A percentile compares a stretch with the other conserved stretches of the same genome.
These are phyloP conservation scores for Chromis chromis DNA, from an alignment of 2,797 vertebrate species.

Conservation along the genomic window DNA sequence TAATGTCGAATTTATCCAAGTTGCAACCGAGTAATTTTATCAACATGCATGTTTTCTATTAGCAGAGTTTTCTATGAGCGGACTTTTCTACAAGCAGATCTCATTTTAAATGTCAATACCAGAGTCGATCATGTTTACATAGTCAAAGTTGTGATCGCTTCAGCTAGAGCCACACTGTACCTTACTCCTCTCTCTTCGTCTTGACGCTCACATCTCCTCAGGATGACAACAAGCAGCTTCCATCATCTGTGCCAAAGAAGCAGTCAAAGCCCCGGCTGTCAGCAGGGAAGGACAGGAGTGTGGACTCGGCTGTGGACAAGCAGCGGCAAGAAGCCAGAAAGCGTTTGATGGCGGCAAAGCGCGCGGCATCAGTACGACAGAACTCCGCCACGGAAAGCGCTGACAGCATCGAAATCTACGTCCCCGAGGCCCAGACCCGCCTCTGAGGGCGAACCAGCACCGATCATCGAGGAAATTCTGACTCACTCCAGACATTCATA, in stretches of 20 bases:
- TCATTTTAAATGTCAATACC: no score
- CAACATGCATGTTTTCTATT: no score
- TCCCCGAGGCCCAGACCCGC: constrained; percentile 98
- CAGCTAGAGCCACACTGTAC: not conserved
- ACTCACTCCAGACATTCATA: constrained; percentile 55
- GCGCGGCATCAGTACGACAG: constrained; percentile 95
- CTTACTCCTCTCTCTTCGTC: constrained; percentile 13
- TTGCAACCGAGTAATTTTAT: no score
- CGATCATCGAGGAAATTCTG: constrained; percentile 36
- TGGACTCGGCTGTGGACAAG: constrained; percentile 92
- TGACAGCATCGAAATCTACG: constrained; percentile 99
- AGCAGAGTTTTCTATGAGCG: no score
- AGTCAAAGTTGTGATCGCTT: not conserved
- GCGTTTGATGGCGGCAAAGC: constrained; percentile 96
- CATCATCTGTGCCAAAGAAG: constrained; percentile 95
- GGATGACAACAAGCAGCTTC: constrained; percentile 94
- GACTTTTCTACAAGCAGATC: no score
- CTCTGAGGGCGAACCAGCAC: constrained; percentile 87
- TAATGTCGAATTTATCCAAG: no score
- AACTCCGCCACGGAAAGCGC: constrained; percentile 98
- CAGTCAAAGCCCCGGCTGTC: constrained; percentile 91
- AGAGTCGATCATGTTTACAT: no score
- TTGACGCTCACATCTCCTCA: constrained; percentile 57
- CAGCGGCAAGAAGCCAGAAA: constrained; percentile 98
- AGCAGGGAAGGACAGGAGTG: constrained; percentile 90